Evolutionary conservation across 1,140 invertebrate species (phyloP).

Genomic region (Ips typographus): DNA sequence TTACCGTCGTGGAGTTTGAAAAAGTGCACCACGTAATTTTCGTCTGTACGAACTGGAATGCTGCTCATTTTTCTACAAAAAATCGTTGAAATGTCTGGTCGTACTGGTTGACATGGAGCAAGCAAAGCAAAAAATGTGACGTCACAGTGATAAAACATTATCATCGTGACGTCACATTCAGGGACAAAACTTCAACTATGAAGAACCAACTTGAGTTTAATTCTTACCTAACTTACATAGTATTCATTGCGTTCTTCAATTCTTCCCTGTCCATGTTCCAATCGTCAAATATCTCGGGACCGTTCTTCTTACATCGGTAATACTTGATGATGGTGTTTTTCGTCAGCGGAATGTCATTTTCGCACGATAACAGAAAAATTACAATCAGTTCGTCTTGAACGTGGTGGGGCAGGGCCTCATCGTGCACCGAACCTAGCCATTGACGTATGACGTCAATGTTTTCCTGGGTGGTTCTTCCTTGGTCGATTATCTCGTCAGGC

Average conservation of each 20-base stretch:
- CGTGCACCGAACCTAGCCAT: constrained; percentile 36
- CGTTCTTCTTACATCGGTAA: constrained; percentile 57
- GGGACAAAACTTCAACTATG: too few relatives aligned
- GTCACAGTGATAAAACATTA: not conserved
- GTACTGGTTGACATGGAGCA: not conserved
- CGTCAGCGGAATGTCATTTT: constrained; percentile 57
- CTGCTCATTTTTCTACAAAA: constrained; percentile 36
- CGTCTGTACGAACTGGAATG: constrained; percentile 59
- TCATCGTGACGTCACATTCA: too few relatives aligned
- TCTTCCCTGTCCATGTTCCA: constrained; percentile 50
- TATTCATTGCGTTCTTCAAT: constrained; percentile 43
- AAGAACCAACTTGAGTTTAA: too few relatives aligned
- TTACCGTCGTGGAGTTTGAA: constrained; percentile 60
- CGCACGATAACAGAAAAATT: constrained; percentile 63
- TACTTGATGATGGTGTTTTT: constrained; percentile 63
- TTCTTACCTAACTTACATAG: constrained; percentile 42
- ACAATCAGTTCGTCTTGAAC: constrained; percentile 54
- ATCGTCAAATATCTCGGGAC: constrained; percentile 62
- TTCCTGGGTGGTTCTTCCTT: constrained; percentile 33
- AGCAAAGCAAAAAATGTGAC: not conserved
- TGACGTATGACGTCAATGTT: constrained; percentile 39
- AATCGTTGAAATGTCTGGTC: too few relatives aligned
- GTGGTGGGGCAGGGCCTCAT: constrained; percentile 21
- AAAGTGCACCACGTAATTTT: constrained; percentile 63
- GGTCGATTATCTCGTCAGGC: constrained; percentile 25